Percentiles rank a stretch among this genome's conserved stretches.
Evolutionary conservation across 2,888 invertebrate species (phyloP).

Genomic region (Disparrhopalites patrizii): DNA sequence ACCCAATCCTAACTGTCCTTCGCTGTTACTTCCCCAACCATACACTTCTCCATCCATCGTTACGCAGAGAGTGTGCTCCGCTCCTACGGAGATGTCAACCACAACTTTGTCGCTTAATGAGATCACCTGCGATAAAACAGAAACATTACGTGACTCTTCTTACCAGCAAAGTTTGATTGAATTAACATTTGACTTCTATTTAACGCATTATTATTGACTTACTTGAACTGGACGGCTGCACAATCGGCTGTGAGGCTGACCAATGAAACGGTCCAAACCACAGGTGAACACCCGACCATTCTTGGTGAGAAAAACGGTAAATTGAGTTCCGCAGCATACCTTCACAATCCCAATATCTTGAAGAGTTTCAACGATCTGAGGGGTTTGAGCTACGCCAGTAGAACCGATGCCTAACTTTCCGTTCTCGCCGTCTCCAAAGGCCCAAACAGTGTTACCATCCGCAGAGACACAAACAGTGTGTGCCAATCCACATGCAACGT

Average conservation of each 20-base stretch:
- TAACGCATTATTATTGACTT: neutral
- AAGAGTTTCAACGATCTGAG: conserved; percentile 57
- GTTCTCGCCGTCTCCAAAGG: conserved; percentile 64
- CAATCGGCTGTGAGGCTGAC: conserved; percentile 56
- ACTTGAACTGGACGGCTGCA: conserved; percentile 57
- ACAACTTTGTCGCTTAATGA: conserved; percentile 56
- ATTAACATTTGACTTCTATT: too few species aligned
- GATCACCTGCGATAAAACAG: conserved; percentile 52
- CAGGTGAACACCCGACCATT: conserved; percentile 61
- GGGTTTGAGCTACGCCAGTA: conserved; percentile 32
- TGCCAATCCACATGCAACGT: conserved; percentile 61
- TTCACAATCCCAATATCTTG: conserved; percentile 58
- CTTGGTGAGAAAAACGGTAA: conserved; percentile 61
- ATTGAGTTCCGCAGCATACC: conserved; percentile 62
- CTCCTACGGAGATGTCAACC: conserved; percentile 60
- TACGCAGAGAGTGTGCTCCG: conserved; percentile 59
- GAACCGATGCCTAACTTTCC: conserved; percentile 51
- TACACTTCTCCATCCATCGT: conserved; percentile 39
- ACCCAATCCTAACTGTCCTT: conserved; percentile 61
- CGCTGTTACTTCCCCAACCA: conserved; percentile 52
- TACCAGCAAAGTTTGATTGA: too few species aligned
- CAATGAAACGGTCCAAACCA: conserved; percentile 60
- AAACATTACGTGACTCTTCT: too few species aligned
- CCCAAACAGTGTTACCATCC: conserved; percentile 61
- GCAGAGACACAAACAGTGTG: conserved; percentile 61